These are phyloP conservation scores for Trematomus bernacchii DNA, from an alignment of 2,797 vertebrate species.

Conservation along the genomic window DNA sequence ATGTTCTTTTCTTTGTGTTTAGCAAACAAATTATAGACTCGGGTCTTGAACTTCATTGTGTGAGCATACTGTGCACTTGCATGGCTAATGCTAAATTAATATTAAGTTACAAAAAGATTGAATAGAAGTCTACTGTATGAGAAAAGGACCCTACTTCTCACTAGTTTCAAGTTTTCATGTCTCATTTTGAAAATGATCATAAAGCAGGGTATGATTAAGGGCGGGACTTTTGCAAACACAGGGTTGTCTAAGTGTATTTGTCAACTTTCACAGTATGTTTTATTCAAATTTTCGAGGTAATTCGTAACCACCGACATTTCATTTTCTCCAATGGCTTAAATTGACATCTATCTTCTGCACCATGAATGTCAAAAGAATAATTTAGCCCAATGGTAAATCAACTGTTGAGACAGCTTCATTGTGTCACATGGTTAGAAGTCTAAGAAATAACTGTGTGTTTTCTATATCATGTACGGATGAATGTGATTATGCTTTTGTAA, in stretches of 20 bases:
- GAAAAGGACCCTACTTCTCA: no score
- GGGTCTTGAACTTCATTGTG: neutral
- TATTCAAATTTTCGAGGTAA: no score
- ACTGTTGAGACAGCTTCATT: neutral
- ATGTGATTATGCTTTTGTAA: neutral
- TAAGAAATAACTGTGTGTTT: neutral
- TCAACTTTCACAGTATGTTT: no score
- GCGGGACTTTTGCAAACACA: no score
- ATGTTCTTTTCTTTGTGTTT: constrained; percentile 1
- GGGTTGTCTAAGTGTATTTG: no score
- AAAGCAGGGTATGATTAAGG: no score
- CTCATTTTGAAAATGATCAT: no score
- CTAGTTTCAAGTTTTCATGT: no score
- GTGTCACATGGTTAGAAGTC: neutral
- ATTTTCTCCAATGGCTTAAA: neutral
- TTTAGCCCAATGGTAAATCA: neutral
- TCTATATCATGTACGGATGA: neutral
- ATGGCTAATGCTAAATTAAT: neutral
- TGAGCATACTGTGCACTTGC: neutral
- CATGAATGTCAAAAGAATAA: neutral
- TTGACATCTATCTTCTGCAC: neutral
- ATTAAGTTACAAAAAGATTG: no score
- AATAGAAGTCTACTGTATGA: no score
- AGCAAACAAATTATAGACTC: neutral
- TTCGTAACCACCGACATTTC: neutral